Evolutionary conservation across 2,888 invertebrate species (phyloP), one percentile per base, ranked within the genome.

Genomic region (Drosophila infuscata): DNA sequence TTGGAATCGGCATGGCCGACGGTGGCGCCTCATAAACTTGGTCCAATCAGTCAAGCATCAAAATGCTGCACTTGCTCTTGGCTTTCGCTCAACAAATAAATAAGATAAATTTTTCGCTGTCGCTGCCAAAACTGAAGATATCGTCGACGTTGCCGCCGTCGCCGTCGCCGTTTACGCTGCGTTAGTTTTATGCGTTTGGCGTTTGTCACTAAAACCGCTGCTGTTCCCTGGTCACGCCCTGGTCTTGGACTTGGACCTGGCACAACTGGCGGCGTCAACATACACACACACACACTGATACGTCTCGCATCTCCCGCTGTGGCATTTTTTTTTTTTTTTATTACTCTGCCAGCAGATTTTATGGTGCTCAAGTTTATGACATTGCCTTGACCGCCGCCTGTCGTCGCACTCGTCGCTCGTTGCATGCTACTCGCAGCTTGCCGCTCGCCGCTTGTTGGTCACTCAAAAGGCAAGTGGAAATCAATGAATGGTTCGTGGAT

Each of bases 281-380:
- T 30, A 38, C 29, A 38, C 29, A 30, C 25, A 17, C 25, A 17
- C 11, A 7, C 9, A 38, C 9, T 46, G 52, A 35, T 46, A 43
- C 65, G 60, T 73, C 76, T 79, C 73, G 6, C 72, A 86, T 77
- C 90, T 84, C 91, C 84, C 80, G 87, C 91, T 90, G 88, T 76
- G 89, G 81, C 79, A 81, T 81, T 83, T 89, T 88, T 90, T 90
- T 88, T 88, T 88, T 87, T 85, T 90, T 91, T 91, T 92, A 91
- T 90, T 90, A 91, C 86, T 69, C 72, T 92, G 91, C 90, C 91
- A 91, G 91, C 91, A 88, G 89, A 92, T 92, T 92, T 92, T 92
- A 92, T 92, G 92, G 92, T 86, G 92, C 92, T 91, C 89, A 91
- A 92, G 92, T 92, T 92, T 92, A 92, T 92, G 91, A 89, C 79